Evolutionary conservation across 2,888 invertebrate genomes (phyloP), one percentile per base, ranked within the genome.

Genomic region (Dilophus febrilis): DNA sequence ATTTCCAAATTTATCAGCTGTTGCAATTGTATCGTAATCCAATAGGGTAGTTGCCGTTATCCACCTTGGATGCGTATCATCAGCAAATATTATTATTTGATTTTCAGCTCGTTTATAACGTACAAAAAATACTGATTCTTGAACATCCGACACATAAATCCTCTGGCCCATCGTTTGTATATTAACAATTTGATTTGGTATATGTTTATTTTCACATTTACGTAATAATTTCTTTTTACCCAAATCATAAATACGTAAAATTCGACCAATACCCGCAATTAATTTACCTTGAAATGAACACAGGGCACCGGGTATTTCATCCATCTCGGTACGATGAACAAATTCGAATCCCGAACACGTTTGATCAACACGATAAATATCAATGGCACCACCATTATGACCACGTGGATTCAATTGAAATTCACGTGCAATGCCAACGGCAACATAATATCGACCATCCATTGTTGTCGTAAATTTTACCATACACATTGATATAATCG

Each of bases 1-100:
- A 57, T 94, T 98, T 27, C 97, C 98, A 67, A 97, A 99, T 64
- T 98, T 98, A 61, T 98, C 98, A 7, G 92, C 87, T 43, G 87
- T 80, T 0, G 94, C 95, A 13, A 95, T 81, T 1, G 95, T 95
- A 55, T 92, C 90, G 53, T 94, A 97, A 65, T 99, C 98, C 37
- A 99, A 65, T 38, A 95, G 71, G 45, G 84, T 82, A 3, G 86
- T 84, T 37, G 86, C 82, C 1, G 95, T 94, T 28, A 95, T 81
- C 90, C 92, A 98, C 48, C 90, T 74, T 0, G 97, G 98, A 61
- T 90, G 86, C 0, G 94, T 94, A 57, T 99, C 98, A 58, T 98
- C 98, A 3, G 95, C 92, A 64, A 98, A 99, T 40, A 98, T 86
- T 19, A 97, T 91, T 44, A 99, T 67, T 54, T 97, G 95, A 62